Evolutionary conservation across 2,888 invertebrate genomes (phyloP), one percentile per base, ranked within the genome.

Genomic region (Eupelmus urozonus): DNA sequence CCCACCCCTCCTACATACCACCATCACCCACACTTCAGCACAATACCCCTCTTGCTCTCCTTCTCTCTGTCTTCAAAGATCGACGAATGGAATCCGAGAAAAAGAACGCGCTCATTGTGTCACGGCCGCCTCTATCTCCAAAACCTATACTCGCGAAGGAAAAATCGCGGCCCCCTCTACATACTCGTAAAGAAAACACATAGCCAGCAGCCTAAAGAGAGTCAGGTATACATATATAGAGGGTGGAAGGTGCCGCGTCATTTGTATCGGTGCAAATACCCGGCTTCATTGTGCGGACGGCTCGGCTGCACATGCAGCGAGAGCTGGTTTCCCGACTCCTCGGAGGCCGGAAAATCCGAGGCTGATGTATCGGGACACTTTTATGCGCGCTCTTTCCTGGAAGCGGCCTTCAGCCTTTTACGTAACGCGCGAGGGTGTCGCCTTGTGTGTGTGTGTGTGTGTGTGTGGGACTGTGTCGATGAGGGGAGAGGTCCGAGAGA

Each of bases 331-430:
- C n/a, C n/a, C n/a, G n/a, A n/a, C n/a, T n/a, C n/a, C n/a, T n/a
- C n/a, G 20, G 20, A 62, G 55, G 67, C 67, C 69, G 78, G 74
- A 74, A 78, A 74, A 74, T 55, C 55, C 71, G n/a, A 80, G 79
- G 82, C 86, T 87, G 86, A 87, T 87, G 85, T 87, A 87, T 87
- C 84, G 86, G 84, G 57, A 20, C 84, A 87, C 84, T 87, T 87
- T 87, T 87, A 85, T 86, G 76, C 57, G 29, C 49, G 84, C 51
- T 76, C 82, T 83, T 83, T 86, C 84, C 82, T 80, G 81, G 84
- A 85, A 85, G 75, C 81, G 71, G n/a, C 55, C 63, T 59, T 67
- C 67, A 66, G 83, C 83, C 81, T 84, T 75, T 85, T 84, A 83
- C 87, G 87, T 82, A 87, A 87, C 87, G 87, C 45, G 16, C 45